These are phyloP conservation scores for Grammomys surdaster DNA, from an alignment of 2,113 vertebrate species.

Conservation along the genomic window DNA sequence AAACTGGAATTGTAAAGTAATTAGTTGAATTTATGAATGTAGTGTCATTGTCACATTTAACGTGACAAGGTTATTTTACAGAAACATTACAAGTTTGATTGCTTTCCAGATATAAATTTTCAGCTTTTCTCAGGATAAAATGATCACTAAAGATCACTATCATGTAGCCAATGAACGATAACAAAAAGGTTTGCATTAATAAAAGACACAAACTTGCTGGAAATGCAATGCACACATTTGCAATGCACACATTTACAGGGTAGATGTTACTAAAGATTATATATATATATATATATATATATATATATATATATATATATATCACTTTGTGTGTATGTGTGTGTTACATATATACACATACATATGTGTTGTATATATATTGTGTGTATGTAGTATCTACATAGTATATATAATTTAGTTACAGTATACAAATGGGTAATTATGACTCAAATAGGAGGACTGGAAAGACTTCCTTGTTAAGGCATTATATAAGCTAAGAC, in stretches of 20 bases:
- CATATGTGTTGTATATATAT: not conserved
- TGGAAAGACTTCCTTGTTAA: not conserved
- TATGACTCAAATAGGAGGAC: not conserved
- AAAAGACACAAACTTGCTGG: not conserved
- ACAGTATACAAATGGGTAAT: not conserved
- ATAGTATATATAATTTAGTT: no score
- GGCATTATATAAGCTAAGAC: not conserved
- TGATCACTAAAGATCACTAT: not conserved
- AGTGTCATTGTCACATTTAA: conserved; percentile 52
- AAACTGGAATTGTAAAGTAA: conserved; percentile 64
- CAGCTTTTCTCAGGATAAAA: conserved; percentile 26
- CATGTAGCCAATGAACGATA: not conserved
- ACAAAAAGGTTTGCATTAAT: not conserved
- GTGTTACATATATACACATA: not conserved
- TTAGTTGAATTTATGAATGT: conserved; percentile 75
- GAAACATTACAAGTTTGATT: conserved; percentile 3
- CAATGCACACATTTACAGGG: not conserved
- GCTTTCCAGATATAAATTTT: not conserved
- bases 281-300: not conserved
- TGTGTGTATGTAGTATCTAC: no score
- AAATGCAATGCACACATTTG: not conserved
- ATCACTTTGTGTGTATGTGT: no score
- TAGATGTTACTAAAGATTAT: not conserved
- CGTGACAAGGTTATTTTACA: conserved; percentile 1
- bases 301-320: not conserved